A percentile compares a stretch with the other conserved stretches of the same genome.
Conservation (phyloP, 2,113 vertebrate genomes). For the Heptranchias perlo region DNA sequence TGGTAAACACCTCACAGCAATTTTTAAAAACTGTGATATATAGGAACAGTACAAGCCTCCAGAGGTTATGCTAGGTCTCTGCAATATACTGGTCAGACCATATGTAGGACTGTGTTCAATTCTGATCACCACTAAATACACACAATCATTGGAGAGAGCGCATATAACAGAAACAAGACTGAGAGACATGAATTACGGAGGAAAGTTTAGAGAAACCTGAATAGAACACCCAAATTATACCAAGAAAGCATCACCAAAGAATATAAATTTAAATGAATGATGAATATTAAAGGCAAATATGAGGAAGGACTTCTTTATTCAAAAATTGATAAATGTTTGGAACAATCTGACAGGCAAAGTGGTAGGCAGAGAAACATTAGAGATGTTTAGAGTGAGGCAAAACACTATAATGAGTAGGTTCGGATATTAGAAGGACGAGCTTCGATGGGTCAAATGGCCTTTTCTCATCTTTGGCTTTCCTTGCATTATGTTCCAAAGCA, state of each 20-base stretch:
- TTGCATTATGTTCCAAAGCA: background rate
- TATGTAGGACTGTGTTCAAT: background rate
- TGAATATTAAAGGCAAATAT: background rate
- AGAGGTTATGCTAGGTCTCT: background rate
- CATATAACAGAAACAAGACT: background rate
- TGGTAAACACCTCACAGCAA: background rate
- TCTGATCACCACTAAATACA: background rate
- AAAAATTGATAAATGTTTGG: background rate
- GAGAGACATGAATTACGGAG: background rate
- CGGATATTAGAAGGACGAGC: background rate
- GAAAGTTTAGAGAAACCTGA: background rate
- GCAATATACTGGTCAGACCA: background rate
- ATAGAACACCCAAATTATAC: background rate
- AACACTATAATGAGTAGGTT: background rate
- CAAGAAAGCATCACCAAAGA: background rate
- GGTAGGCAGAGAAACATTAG: background rate
- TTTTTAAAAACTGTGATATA: background rate
- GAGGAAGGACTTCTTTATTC: background rate
- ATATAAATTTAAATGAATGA: background rate
- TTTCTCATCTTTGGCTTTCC: background rate
- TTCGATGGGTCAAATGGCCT: background rate
- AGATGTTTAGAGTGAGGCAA: background rate
- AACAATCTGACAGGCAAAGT: background rate
- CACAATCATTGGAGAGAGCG: background rate
- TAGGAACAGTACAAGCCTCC: background rate